A percentile compares a stretch with the other conserved stretches of the same genome.
Evolutionary conservation across 2,888 invertebrate genomes (phyloP).

Genomic region (Athetis lepigone): DNA sequence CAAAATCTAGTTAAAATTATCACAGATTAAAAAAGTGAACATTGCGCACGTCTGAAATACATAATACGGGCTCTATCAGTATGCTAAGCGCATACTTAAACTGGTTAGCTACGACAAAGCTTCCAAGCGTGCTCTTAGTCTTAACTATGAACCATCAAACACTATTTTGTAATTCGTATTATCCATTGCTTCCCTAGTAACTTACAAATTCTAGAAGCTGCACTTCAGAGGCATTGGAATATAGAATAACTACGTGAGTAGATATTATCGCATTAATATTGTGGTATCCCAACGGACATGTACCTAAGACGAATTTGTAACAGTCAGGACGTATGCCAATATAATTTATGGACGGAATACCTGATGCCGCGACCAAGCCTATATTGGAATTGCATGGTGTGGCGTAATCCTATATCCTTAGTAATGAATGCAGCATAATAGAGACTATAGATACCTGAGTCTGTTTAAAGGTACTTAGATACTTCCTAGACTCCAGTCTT

Average conservation of each 20-base stretch:
- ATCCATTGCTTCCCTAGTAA: slow-evolving; percentile 12
- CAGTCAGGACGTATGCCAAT: slow-evolving; percentile 48
- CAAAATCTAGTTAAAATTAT: slow-evolving; percentile 32
- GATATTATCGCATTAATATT: slow-evolving; percentile 34
- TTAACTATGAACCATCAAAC: slow-evolving; percentile 31
- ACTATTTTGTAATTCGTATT: slow-evolving; percentile 37
- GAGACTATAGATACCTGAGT: not conserved
- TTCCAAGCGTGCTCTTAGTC: slow-evolving; percentile 19
- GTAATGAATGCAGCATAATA: slow-evolving; percentile 26
- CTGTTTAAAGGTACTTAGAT: not conserved
- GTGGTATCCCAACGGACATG: slow-evolving; percentile 39
- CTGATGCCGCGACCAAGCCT: slow-evolving; percentile 54
- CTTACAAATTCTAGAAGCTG: slow-evolving; percentile 5
- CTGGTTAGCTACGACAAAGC: slow-evolving; percentile 28
- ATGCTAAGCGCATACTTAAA: slow-evolving; percentile 33
- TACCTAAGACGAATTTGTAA: slow-evolving; percentile 56
- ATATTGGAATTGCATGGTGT: slow-evolving; percentile 60
- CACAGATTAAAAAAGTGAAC: slow-evolving; percentile 31
- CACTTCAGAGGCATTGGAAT: not conserved
- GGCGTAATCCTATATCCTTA: slow-evolving; percentile 39
- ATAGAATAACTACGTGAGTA: slow-evolving; percentile 1
- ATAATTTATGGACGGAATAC: slow-evolving; percentile 69
- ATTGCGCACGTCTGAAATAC: slow-evolving; percentile 34
- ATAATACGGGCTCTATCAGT: slow-evolving; percentile 31
- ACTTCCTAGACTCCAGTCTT: slow-evolving; percentile 9